These are phyloP conservation scores for Pegoplata infirma DNA, from an alignment of 2,888 invertebrate species.

Conservation along the genomic window DNA sequence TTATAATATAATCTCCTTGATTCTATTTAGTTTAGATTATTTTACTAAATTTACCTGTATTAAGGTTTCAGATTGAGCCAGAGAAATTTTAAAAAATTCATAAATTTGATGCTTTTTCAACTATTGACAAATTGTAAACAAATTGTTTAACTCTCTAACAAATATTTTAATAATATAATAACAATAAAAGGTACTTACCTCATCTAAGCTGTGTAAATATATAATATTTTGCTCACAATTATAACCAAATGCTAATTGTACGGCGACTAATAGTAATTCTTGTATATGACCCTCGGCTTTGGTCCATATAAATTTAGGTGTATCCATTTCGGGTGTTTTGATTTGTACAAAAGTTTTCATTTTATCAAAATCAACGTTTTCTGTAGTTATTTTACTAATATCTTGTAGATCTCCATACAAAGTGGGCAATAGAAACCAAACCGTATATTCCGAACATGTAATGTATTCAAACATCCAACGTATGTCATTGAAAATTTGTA, in stretches of 20 bases:
- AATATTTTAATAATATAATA: no score
- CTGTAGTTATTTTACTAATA: constrained; percentile 34
- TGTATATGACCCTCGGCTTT: constrained; percentile 43
- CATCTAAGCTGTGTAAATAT: constrained; percentile 46
- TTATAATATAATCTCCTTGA: no score
- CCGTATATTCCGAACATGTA: constrained; percentile 43
- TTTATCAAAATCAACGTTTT: constrained; percentile 44
- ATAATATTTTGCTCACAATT: constrained; percentile 53
- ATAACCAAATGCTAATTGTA: constrained; percentile 52
- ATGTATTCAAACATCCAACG: constrained; percentile 57
- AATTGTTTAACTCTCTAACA: no score
- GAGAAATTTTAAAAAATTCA: constrained; percentile 36
- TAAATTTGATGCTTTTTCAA: constrained; percentile 41
- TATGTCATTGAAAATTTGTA: constrained; percentile 51
- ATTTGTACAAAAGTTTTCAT: constrained; percentile 50
- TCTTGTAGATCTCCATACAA: constrained; percentile 35
- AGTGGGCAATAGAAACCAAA: constrained; percentile 46
- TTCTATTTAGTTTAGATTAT: no score
- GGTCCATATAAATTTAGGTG: constrained; percentile 15
- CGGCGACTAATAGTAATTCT: constrained; percentile 44
- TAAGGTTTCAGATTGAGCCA: background rate
- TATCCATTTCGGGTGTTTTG: background rate
- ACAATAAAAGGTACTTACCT: constrained; percentile 43
- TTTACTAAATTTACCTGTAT: constrained; percentile 28
- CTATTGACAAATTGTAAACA: no score